These are phyloP conservation scores for Anodontia alba DNA, from an alignment of 2,888 invertebrate species.

Conservation along the genomic window DNA sequence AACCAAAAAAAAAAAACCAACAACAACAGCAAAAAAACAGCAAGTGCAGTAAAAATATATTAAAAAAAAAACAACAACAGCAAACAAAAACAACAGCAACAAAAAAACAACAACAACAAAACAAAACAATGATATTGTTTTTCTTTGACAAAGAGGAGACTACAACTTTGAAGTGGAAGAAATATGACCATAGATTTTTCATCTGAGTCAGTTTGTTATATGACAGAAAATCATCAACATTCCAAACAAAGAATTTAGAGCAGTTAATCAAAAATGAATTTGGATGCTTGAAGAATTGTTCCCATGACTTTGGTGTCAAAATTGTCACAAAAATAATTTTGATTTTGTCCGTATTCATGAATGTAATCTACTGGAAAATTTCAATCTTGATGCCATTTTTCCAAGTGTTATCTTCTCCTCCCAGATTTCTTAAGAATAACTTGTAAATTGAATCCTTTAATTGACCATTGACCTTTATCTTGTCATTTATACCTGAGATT, in stretches of 20 bases:
- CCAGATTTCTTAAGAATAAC: conserved; percentile 12
- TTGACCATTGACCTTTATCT: conserved; percentile 10
- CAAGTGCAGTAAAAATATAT: too few relatives aligned
- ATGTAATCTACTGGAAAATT: background rate
- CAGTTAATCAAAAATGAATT: background rate
- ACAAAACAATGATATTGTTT: too few relatives aligned
- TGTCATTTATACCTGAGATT: conserved; percentile 11
- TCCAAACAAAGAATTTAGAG: background rate
- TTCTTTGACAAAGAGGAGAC: too few relatives aligned
- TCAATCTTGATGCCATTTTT: conserved; percentile 11
- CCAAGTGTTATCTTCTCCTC: background rate
- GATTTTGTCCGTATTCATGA: conserved; percentile 12
- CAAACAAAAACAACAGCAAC: too few relatives aligned
- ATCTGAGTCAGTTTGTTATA: background rate
- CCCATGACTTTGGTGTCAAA: conserved; percentile 17
- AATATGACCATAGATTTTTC: too few relatives aligned
- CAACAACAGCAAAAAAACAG: too few relatives aligned
- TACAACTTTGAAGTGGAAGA: too few relatives aligned
- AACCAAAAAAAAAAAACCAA: too few relatives aligned
- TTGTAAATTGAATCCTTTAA: conserved; percentile 18
- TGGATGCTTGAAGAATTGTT: conserved; percentile 3
- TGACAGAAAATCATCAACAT: conserved; percentile 11
- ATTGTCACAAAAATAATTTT: background rate
- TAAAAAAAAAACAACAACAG: too few relatives aligned
- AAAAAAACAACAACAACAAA: too few relatives aligned